Evolutionary conservation across 2,797 vertebrate genomes (phyloP), one percentile per base, ranked within the genome.

Genomic region (Chromobotia macracanthus): DNA sequence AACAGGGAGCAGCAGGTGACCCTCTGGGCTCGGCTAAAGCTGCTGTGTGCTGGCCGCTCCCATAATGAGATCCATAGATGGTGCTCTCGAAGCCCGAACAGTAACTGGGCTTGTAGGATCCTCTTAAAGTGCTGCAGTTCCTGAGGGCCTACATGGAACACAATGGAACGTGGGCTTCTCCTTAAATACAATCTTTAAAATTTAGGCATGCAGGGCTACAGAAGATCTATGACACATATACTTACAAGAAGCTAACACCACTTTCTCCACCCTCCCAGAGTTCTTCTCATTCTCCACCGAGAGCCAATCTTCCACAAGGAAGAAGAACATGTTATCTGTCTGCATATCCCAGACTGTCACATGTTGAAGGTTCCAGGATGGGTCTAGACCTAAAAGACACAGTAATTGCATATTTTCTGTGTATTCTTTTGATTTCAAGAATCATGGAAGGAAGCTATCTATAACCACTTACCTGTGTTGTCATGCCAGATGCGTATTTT

Each of bases 401-500:
- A 80, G 13, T 3, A 23, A 16, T 6, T 16, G 10, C 7, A 12
- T 19, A 38, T n/a, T 60, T 56, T 56, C 11, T 46, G 23, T 16
- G 25, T n/a, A 31, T 66, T 31, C 3, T 18, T 56, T 18, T 28
- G n/a, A 9, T 68, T 50, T 35, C 1, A 41, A 9, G 16, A n/a
- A 51, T 35, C 69, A 82, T 12, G 53, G 13, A 18, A 50, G 18
- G 18, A 51, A 61, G 44, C 10, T 16, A 12, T 68, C 21, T 64
- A 38, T 5, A 23, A 50, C 4, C 38, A 53, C 25, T 25, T 35
- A 80, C 94, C 94, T 80, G 95, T 95, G 88, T 95, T 95, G 80
- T 95, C 94, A 31, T 95, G 94, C 94, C 94, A 95, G 71, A 95
- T 87, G 46, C 90, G 89, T 56, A 95, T 94, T 89, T 95, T 95